These are phyloP conservation scores for Littorina saxatilis DNA, from an alignment of 1,140 invertebrate genomes.

Conservation along the genomic window DNA sequence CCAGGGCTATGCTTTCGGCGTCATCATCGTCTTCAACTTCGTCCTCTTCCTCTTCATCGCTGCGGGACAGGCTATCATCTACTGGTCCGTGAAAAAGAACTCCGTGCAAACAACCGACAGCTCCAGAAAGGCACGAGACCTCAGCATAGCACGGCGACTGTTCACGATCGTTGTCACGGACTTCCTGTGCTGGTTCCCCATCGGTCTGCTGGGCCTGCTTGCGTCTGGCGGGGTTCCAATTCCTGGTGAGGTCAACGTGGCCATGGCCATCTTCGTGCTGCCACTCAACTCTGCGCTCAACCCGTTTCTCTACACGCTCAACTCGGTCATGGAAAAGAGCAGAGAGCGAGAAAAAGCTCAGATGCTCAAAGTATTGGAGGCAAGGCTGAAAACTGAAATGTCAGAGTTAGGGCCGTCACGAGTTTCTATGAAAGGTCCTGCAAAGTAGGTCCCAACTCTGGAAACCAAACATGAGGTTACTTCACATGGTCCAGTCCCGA, in stretches of 20 bases:
- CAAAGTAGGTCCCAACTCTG: too few relatives aligned
- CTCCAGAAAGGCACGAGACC: conserved; percentile 34
- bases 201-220: conserved; percentile 51
- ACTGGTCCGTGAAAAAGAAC: conserved; percentile 34
- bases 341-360: background rate
- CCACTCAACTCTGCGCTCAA: conserved; percentile 24
- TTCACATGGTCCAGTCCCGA: too few relatives aligned
- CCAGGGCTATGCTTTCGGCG: conserved; percentile 48
- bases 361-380: too few relatives aligned
- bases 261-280: conserved; percentile 24
- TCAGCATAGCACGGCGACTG: conserved; percentile 46
- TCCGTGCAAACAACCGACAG: conserved; percentile 24
- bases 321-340: conserved; percentile 33
- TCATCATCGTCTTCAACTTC: conserved; percentile 55
- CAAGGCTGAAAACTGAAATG: too few relatives aligned
- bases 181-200: conserved; percentile 57
- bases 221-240: conserved; percentile 2
- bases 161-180: conserved; percentile 48
- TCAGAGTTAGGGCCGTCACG: too few relatives aligned
- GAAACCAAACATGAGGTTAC: too few relatives aligned
- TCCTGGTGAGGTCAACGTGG: conserved; percentile 15
- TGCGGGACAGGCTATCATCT: conserved; percentile 51
- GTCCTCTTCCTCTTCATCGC: conserved; percentile 48
- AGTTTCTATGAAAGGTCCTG: too few relatives aligned
- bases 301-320: conserved; percentile 30